Evolutionary conservation across 2,797 vertebrate species (phyloP).

Genomic region (Spinibarbus caldwelli): DNA sequence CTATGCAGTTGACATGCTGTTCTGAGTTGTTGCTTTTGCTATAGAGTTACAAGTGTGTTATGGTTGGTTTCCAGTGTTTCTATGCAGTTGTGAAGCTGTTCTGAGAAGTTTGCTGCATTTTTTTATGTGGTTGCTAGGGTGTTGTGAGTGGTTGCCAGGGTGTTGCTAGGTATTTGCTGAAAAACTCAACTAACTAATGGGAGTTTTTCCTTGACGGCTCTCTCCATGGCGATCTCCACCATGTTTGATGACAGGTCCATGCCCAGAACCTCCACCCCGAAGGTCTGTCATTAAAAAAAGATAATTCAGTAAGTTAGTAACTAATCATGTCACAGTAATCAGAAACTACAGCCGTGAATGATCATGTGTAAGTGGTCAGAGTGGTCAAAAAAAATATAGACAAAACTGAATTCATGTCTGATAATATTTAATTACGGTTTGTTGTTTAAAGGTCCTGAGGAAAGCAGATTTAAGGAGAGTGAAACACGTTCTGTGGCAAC

Average conservation of each 20-base stretch:
- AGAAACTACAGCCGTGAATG: not conserved
- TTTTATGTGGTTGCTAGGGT: not conserved
- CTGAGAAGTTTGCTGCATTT: not conserved
- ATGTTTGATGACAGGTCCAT: constrained; percentile 87
- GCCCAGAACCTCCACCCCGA: constrained; percentile 83
- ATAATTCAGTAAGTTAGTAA: not conserved
- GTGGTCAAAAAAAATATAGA: not conserved
- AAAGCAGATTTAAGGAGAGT: no score
- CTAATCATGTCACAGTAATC: not conserved
- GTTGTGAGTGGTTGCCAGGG: not conserved
- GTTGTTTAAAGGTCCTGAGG: no score
- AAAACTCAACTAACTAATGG: constrained; percentile 68
- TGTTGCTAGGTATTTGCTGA: not conserved
- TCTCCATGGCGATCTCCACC: constrained; percentile 84
- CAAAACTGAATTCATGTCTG: not conserved
- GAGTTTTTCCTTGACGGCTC: constrained; percentile 74
- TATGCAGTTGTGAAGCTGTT: not conserved
- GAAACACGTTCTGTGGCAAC: not conserved
- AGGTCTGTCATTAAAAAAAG: constrained; percentile 69
- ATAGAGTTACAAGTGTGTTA: not conserved
- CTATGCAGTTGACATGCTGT: not conserved
- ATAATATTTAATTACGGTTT: not conserved
- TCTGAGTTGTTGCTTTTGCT: not conserved
- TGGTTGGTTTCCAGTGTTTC: not conserved
- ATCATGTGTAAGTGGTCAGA: not conserved